Conservation (phyloP, 2,113 vertebrate genomes). For the Prochilodus magdalenae region DNA sequence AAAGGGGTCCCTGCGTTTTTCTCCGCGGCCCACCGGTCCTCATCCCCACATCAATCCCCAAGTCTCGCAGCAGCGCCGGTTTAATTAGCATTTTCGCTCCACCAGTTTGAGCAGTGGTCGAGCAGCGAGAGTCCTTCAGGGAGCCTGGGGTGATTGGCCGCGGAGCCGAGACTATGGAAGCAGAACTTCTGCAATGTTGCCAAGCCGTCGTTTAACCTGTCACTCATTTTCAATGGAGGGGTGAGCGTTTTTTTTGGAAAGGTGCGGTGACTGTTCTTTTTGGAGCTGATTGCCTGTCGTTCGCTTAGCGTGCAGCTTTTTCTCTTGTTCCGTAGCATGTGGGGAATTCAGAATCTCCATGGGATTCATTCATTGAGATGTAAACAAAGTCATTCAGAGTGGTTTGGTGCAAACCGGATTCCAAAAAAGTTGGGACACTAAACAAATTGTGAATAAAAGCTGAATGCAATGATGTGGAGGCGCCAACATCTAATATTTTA, state of each 20-base stretch:
- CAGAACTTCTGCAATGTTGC: slow-evolving; percentile 10
- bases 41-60: slow-evolving; percentile 62
- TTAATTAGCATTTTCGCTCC: slow-evolving; percentile 70
- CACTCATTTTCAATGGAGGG: background rate
- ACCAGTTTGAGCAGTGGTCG: slow-evolving; percentile 69
- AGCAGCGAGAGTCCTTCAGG: slow-evolving; percentile 60
- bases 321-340: background rate
- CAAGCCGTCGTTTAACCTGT: slow-evolving; percentile 5
- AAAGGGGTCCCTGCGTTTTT: slow-evolving; percentile 55
- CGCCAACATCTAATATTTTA: too few species aligned
- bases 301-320: background rate
- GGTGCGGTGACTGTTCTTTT: background rate
- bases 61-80: slow-evolving; percentile 55
- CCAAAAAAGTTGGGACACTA: too few species aligned
- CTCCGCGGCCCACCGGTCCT: slow-evolving; percentile 64
- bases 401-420: too few species aligned
- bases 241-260: background rate
- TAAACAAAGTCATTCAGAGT: too few species aligned
- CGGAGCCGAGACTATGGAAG: slow-evolving; percentile 25
- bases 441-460: too few species aligned
- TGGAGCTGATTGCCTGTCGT: background rate
- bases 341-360: background rate
- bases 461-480: too few species aligned
- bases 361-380: too few species aligned
- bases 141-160: slow-evolving; percentile 62